A percentile compares a stretch with the other conserved stretches of the same genome.
Conservation (phyloP, 2,113 vertebrate species). For the Myiopsitta monachus region DNA sequence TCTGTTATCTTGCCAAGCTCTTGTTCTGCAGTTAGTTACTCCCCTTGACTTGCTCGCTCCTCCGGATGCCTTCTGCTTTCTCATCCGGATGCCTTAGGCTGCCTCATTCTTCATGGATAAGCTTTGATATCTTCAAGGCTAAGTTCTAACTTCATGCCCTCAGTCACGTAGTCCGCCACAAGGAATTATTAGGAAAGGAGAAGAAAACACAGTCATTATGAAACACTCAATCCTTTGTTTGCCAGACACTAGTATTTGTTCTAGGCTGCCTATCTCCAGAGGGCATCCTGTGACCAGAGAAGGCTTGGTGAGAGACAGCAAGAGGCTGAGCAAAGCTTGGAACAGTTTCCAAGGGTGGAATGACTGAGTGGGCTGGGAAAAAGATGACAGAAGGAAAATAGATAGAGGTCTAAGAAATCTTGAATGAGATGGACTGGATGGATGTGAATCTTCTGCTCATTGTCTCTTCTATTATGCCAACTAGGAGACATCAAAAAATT, state of each 20-base stretch:
- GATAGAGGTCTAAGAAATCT: neutral
- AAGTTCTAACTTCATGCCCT: too few relatives aligned
- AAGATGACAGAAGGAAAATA: neutral
- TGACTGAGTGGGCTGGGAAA: neutral
- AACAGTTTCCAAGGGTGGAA: neutral
- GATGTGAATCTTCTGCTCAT: neutral
- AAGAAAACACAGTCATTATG: neutral
- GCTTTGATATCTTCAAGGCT: too few relatives aligned
- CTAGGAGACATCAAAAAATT: neutral
- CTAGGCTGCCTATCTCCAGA: neutral
- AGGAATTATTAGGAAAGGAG: neutral
- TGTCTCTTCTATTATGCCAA: neutral
- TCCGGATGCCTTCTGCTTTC: too few relatives aligned
- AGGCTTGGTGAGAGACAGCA: neutral
- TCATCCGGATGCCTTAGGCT: too few relatives aligned
- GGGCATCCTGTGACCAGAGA: neutral
- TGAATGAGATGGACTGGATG: neutral
- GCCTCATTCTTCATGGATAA: too few relatives aligned
- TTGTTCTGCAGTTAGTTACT: too few relatives aligned
- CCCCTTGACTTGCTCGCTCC: too few relatives aligned
- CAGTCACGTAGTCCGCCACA: too few relatives aligned
- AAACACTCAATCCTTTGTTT: neutral
- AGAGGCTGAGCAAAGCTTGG: neutral
- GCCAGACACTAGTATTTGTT: neutral
- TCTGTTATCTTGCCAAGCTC: too few relatives aligned